Conservation (phyloP, 2,888 invertebrate genomes). For the Troilus luridus region DNA sequence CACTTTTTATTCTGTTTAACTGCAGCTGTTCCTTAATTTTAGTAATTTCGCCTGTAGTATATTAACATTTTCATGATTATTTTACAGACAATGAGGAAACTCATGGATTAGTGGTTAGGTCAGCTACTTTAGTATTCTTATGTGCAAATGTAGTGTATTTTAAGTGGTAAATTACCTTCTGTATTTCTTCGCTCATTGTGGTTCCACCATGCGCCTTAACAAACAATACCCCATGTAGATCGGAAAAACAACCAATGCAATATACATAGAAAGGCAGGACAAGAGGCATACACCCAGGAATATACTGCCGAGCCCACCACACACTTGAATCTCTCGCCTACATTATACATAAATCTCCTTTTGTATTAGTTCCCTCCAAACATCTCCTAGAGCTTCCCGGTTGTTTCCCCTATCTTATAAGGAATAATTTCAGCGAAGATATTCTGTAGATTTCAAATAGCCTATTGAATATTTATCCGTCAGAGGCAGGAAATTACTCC, state of each 20-base stretch:
- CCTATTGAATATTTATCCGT: slow-evolving; percentile 25
- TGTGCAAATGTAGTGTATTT: slow-evolving; percentile 42
- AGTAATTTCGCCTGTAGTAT: neutral
- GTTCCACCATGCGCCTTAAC: slow-evolving; percentile 37
- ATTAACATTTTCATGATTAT: neutral
- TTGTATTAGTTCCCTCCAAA: slow-evolving; percentile 50
- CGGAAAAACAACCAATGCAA: slow-evolving; percentile 54
- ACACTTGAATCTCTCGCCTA: slow-evolving; percentile 37
- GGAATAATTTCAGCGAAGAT: slow-evolving; percentile 51
- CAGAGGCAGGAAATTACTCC: slow-evolving; percentile 1
- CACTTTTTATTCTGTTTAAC: no score
- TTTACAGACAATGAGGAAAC: neutral
- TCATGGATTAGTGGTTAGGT: neutral
- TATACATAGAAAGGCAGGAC: slow-evolving; percentile 52
- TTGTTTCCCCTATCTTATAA: slow-evolving; percentile 52
- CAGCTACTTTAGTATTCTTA: slow-evolving; percentile 36
- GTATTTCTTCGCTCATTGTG: slow-evolving; percentile 27
- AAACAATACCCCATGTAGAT: slow-evolving; percentile 57
- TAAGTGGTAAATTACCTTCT: slow-evolving; percentile 44
- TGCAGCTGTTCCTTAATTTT: no score
- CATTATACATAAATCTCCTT: slow-evolving; percentile 57
- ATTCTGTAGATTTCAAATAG: slow-evolving; percentile 12
- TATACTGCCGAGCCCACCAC: slow-evolving; percentile 18
- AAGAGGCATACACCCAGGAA: slow-evolving; percentile 11
- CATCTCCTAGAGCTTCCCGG: slow-evolving; percentile 27